A percentile compares a stretch with the other conserved stretches of the same genome.
phyloP scores from a whole-genome alignment of 2,797 vertebrate species.

The Eospalax fontanierii region DNA sequence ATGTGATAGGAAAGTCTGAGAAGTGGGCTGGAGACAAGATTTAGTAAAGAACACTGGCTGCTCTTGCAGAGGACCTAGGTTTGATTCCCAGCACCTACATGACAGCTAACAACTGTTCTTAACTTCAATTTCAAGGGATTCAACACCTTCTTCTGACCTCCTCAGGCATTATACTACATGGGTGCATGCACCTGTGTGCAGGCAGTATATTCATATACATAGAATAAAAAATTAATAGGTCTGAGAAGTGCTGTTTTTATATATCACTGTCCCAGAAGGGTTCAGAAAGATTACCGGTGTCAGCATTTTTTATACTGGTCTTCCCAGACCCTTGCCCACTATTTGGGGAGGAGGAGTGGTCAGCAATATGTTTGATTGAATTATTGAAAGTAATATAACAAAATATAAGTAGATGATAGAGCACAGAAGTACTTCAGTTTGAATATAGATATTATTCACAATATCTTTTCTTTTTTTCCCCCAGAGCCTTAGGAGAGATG shows the following conservation, averaged over 20 bases:
- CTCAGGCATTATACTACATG: too few relatives aligned
- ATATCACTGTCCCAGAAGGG: neutral
- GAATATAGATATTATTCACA: neutral
- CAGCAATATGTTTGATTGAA: neutral
- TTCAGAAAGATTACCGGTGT: neutral
- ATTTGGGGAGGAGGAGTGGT: neutral
- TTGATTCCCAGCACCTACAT: too few relatives aligned
- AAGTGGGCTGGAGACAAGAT: neutral
- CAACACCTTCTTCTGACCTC: too few relatives aligned
- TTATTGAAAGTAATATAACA: neutral
- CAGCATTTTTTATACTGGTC: neutral
- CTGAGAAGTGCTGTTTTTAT: neutral
- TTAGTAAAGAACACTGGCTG: too few relatives aligned
- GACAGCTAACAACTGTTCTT: too few relatives aligned
- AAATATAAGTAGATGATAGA: neutral
- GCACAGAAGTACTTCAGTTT: neutral
- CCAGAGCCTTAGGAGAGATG: neutral
- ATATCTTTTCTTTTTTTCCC: slow-evolving; percentile 39
- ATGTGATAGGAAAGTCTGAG: neutral
- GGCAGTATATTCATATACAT: too few relatives aligned
- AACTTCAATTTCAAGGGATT: too few relatives aligned
- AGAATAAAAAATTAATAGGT: neutral
- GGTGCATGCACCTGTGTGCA: too few relatives aligned
- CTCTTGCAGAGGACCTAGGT: too few relatives aligned
- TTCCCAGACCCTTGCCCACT: neutral